Conservation (phyloP, 2,888 invertebrate genomes). For the Camponotus fellah region DNA sequence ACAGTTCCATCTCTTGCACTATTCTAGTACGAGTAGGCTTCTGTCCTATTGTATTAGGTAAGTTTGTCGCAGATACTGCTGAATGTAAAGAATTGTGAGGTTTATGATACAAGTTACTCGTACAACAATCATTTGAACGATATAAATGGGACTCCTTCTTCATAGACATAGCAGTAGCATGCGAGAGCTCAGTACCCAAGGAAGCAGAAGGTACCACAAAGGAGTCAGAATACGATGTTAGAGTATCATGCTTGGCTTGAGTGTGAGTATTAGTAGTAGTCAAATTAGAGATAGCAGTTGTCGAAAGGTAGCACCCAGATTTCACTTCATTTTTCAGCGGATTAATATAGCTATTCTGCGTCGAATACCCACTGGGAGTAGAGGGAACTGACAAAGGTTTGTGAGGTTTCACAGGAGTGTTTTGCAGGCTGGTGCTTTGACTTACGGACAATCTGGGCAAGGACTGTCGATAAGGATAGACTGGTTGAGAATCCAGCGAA, state of each 20-base stretch:
- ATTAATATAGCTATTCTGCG: conserved; percentile 66
- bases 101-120: conserved; percentile 67
- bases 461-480: conserved; percentile 57
- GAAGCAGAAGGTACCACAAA: conserved; percentile 60
- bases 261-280: conserved; percentile 69
- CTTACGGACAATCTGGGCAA: conserved; percentile 75
- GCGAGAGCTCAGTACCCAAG: conserved; percentile 71
- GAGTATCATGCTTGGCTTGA: conserved; percentile 76
- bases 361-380: conserved; percentile 75
- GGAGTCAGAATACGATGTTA: conserved; percentile 72
- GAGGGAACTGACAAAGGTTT: conserved; percentile 80
- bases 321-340: conserved; percentile 58
- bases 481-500: conserved; percentile 65
- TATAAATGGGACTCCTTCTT: conserved; percentile 66
- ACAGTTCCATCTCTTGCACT: conserved; percentile 82
- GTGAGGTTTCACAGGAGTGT: conserved; percentile 77
- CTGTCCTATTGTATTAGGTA: conserved; percentile 72
- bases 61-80: conserved; percentile 74
- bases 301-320: conserved; percentile 31
- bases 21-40: conserved; percentile 54
- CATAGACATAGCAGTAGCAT: conserved; percentile 71
- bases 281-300: conserved; percentile 48
- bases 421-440: conserved; percentile 77
- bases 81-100: conserved; percentile 65
- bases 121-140: conserved; percentile 58